A percentile compares a stretch with the other conserved stretches of the same genome.
These are phyloP conservation scores for Drosophila rellima DNA, from an alignment of 2,888 invertebrate species.

Conservation along the genomic window DNA sequence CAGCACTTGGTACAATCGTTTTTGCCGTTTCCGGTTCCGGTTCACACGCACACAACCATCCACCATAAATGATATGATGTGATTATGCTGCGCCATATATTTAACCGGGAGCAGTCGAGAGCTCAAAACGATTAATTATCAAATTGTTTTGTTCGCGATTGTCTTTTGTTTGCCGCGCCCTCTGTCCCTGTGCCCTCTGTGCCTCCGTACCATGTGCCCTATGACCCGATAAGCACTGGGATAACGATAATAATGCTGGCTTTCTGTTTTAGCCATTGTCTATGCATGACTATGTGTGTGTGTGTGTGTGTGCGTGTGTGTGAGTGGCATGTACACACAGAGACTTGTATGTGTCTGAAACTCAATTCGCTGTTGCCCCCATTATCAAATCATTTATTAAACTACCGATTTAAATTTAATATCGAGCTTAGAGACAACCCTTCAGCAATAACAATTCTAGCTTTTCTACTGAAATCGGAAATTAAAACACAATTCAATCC, in stretches of 20 bases:
- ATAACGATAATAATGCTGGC: slow-evolving; percentile 64
- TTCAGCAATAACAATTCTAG: not conserved
- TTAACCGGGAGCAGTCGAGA: slow-evolving; percentile 34
- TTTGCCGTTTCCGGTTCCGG: slow-evolving; percentile 55
- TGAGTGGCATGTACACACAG: slow-evolving; percentile 1
- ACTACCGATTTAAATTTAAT: slow-evolving; percentile 5
- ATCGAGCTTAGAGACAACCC: not conserved
- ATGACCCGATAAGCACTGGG: slow-evolving; percentile 41
- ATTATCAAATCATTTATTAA: slow-evolving; percentile 5
- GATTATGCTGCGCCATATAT: slow-evolving; percentile 42
- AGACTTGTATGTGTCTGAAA: slow-evolving; percentile 7
- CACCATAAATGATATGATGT: slow-evolving; percentile 60
- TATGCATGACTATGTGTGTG: not conserved
- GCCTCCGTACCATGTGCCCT: slow-evolving; percentile 16
- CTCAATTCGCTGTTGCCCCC: slow-evolving; percentile 22
- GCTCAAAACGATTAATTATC: slow-evolving; percentile 67
- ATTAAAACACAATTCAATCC: not conserved
- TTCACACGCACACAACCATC: not conserved
- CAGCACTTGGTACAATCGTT: slow-evolving; percentile 39
- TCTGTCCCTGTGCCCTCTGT: not conserved
- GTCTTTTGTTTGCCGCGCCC: slow-evolving; percentile 45
- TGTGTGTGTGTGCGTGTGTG: slow-evolving; percentile 6
- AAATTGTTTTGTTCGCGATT: slow-evolving; percentile 63
- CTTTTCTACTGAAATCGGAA: not conserved
- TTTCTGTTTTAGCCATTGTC: slow-evolving; percentile 14